Conservation (phyloP, 2,113 vertebrate genomes). For the Uropsilus gracilis region DNA sequence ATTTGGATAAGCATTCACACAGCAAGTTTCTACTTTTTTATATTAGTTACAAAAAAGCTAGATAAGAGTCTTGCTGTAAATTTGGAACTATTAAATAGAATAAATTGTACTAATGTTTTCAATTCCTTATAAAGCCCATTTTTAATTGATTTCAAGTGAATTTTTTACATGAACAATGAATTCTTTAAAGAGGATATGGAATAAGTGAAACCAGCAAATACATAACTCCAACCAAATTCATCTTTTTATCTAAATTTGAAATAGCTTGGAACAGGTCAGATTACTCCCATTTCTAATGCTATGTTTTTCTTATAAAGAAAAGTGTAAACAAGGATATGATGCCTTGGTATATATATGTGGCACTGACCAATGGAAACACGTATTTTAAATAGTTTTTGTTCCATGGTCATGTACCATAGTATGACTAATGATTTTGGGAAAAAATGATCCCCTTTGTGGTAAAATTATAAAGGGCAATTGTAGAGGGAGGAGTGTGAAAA, state of each 20-base stretch:
- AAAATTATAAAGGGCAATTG: neutral
- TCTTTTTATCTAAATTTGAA: neutral
- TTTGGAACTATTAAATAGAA: neutral
- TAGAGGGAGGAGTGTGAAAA: neutral
- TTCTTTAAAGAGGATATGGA: neutral
- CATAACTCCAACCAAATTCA: neutral
- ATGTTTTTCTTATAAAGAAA: neutral
- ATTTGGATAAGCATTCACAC: neutral
- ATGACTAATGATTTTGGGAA: neutral
- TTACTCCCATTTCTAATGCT: neutral
- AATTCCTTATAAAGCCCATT: neutral
- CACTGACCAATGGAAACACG: neutral
- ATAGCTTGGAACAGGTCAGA: neutral
- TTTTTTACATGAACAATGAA: neutral
- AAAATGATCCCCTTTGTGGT: too few relatives aligned
- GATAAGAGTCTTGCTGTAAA: neutral
- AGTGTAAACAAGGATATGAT: neutral
- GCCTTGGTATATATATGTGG: neutral
- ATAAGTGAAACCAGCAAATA: neutral
- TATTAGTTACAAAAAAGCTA: neutral
- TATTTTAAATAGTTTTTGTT: neutral
- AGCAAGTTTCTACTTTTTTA: neutral
- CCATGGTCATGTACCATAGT: fast-evolving
- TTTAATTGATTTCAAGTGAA: neutral
- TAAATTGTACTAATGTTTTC: neutral